Evolutionary conservation across 2,888 invertebrate genomes (phyloP).

Genomic region (Phasia obesa): DNA sequence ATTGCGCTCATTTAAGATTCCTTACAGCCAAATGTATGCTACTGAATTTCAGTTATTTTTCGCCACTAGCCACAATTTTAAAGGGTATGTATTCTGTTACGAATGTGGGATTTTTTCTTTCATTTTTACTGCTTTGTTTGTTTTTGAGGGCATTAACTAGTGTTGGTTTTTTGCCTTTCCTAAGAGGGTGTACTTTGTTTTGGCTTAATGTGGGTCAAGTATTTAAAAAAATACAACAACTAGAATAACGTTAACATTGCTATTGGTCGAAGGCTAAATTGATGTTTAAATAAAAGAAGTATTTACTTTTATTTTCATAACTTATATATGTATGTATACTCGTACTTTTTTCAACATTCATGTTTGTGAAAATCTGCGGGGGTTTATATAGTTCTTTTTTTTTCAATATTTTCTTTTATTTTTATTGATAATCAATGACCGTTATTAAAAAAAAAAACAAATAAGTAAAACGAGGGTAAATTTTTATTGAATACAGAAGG

Average conservation of each 20-base stretch:
- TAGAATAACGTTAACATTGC: constrained; percentile 65
- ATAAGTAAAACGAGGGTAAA: constrained; percentile 20
- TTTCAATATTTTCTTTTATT: constrained; percentile 27
- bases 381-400: constrained; percentile 31
- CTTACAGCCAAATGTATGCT: background rate
- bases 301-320: constrained; percentile 54
- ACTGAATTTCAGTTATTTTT: constrained; percentile 9
- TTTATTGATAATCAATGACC: constrained; percentile 60
- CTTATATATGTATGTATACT: constrained; percentile 13
- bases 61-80: constrained; percentile 40
- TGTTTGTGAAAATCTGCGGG: constrained; percentile 20
- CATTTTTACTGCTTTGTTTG: constrained; percentile 34
- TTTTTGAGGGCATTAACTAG: constrained; percentile 61
- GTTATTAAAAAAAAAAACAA: constrained; percentile 29
- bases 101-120: constrained; percentile 33
- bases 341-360: constrained; percentile 3
- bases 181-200: constrained; percentile 63
- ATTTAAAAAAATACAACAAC: constrained; percentile 53
- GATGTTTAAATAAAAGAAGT: constrained; percentile 61
- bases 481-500: constrained; percentile 19
- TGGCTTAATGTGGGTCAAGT: constrained; percentile 69
- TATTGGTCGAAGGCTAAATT: constrained; percentile 67
- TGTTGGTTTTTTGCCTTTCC: constrained; percentile 30
- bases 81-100: constrained; percentile 14
- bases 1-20: background rate